Evolutionary conservation across 2,113 vertebrate genomes (phyloP).

Genomic region (Sceloporus tristichus): DNA sequence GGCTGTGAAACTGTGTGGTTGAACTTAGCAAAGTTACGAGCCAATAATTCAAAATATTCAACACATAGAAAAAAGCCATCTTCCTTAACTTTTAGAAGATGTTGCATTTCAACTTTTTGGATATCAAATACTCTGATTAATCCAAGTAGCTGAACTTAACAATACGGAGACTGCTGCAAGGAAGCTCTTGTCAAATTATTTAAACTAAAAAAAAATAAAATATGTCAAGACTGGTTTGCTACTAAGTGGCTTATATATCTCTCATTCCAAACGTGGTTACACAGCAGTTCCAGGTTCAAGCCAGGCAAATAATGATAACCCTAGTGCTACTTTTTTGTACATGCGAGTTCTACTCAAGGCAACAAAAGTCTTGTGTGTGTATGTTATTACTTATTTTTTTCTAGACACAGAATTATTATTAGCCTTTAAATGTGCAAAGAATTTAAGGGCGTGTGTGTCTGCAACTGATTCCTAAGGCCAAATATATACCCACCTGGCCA

Average conservation of each 20-base stretch:
- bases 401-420: no score
- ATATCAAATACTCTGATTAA: background rate
- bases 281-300: background rate
- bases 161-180: background rate
- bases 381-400: no score
- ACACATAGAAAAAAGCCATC: background rate
- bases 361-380: background rate
- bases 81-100: background rate
- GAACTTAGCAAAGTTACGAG: background rate
- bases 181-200: background rate
- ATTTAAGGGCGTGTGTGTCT: background rate
- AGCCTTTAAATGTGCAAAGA: background rate
- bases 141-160: background rate
- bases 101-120: background rate
- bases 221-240: background rate
- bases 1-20: background rate
- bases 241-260: background rate
- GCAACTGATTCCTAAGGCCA: background rate
- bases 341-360: background rate
- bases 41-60: background rate
- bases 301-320: background rate
- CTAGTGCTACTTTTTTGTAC: background rate
- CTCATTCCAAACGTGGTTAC: constrained; percentile 16
- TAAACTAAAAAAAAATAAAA: background rate
- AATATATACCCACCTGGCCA: no score